These are phyloP conservation scores for Parapristionchus giblindavisi DNA, from an alignment of 2,888 invertebrate genomes.

Conservation along the genomic window DNA sequence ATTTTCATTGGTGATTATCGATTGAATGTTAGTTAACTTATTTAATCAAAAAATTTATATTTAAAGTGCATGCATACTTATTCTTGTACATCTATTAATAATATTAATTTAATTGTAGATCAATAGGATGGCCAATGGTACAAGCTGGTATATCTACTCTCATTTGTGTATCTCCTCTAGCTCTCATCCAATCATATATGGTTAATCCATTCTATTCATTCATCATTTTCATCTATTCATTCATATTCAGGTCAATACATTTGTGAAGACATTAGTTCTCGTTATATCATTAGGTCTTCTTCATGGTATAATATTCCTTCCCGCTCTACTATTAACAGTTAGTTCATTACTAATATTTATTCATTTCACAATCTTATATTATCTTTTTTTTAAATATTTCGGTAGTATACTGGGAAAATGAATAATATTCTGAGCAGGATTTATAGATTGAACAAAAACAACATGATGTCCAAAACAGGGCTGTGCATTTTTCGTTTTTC, in stretches of 20 bases:
- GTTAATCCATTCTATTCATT: conserved; percentile 35
- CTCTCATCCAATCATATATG: conserved; percentile 57
- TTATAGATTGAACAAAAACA: too few relatives aligned
- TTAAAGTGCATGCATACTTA: too few relatives aligned
- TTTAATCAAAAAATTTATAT: too few relatives aligned
- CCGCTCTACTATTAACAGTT: conserved; percentile 55
- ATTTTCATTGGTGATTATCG: too few relatives aligned
- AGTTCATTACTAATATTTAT: conserved; percentile 18
- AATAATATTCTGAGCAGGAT: too few relatives aligned
- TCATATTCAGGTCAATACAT: conserved; percentile 43
- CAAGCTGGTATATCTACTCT: conserved; percentile 58
- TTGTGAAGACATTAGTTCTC: conserved; percentile 57
- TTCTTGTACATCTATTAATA: too few relatives aligned
- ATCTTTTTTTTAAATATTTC: too few relatives aligned
- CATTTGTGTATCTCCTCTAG: conserved; percentile 52
- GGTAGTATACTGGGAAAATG: too few relatives aligned
- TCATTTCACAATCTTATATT: not conserved
- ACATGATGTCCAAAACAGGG: too few relatives aligned
- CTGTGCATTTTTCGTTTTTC: not conserved
- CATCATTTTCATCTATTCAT: not conserved
- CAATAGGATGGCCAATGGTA: conserved; percentile 62
- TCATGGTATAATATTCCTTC: conserved; percentile 60
- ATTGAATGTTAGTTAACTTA: too few relatives aligned
- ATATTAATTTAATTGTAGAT: conserved; percentile 41
- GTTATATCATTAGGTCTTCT: conserved; percentile 54